phyloP scores from a whole-genome alignment of 2,113 vertebrate species.

The Harpagus bidentatus region DNA sequence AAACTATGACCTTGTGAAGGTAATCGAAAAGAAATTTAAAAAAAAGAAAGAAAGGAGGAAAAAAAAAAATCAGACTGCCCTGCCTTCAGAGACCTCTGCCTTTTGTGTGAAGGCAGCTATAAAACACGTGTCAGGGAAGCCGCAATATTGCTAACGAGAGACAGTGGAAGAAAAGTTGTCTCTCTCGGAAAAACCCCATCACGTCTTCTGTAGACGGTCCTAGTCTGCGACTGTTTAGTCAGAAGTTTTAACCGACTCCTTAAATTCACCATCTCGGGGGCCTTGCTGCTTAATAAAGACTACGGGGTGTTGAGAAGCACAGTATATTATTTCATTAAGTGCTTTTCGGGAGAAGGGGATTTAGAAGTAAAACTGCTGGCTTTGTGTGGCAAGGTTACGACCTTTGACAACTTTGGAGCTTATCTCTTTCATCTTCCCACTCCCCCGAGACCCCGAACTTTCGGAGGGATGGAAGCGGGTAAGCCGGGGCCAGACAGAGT shows the following conservation, averaged over 20 bases:
- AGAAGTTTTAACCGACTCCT: constrained; percentile 57
- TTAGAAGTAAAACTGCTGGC: constrained; percentile 85
- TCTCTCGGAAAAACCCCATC: neutral
- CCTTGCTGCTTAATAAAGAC: constrained; percentile 67
- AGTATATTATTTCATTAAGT: constrained; percentile 98
- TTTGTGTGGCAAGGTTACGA: constrained; percentile 90
- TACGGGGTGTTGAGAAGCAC: constrained; percentile 70
- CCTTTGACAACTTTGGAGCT: constrained; percentile 89
- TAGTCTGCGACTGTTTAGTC: constrained; percentile 13
- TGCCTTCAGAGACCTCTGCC: neutral
- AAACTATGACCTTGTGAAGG: neutral
- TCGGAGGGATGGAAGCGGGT: constrained; percentile 73
- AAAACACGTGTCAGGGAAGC: neutral
- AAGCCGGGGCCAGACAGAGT: constrained; percentile 87
- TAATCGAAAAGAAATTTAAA: neutral
- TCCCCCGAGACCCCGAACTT: constrained; percentile 81
- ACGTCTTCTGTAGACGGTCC: neutral
- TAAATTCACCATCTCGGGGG: constrained; percentile 50
- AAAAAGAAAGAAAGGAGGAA: too few relatives aligned
- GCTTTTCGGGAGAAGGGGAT: constrained; percentile 84
- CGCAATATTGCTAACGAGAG: neutral
- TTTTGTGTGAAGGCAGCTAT: neutral
- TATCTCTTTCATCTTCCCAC: constrained; percentile 79
- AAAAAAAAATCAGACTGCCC: neutral
- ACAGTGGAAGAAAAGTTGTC: constrained; percentile 11